Evolutionary conservation across 1,140 invertebrate species (phyloP).

Genomic region (Neuroterus valhalla): DNA sequence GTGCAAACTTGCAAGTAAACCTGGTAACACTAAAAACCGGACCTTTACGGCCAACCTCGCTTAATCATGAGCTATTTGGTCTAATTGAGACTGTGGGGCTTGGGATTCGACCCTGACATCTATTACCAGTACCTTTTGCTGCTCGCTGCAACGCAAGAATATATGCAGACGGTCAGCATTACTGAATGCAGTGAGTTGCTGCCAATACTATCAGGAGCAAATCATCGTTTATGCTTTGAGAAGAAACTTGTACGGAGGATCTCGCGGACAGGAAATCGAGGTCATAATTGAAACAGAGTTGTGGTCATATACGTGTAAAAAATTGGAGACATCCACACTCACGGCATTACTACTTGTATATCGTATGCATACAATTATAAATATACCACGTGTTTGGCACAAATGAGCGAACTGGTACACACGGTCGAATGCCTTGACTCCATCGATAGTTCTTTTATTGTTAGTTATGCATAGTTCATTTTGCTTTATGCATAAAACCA

Average conservation of each 20-base stretch:
- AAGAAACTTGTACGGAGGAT: not conserved
- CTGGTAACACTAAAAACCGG: conserved; percentile 41
- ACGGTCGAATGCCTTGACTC: conserved; percentile 4
- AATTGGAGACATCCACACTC: too few relatives aligned
- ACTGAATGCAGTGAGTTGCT: conserved; percentile 36
- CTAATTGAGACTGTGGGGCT: conserved; percentile 67
- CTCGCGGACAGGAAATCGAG: not conserved
- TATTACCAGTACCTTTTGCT: conserved; percentile 60
- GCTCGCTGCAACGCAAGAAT: conserved; percentile 39
- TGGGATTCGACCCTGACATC: conserved; percentile 71
- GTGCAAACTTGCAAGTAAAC: conserved; percentile 10
- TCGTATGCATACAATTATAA: too few relatives aligned
- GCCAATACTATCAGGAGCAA: conserved; percentile 10
- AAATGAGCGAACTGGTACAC: not conserved
- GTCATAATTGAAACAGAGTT: too few relatives aligned
- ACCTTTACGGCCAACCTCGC: conserved; percentile 54
- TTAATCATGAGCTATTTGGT: conserved; percentile 65
- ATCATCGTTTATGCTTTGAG: not conserved
- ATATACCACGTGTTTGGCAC: too few relatives aligned
- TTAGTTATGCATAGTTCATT: not conserved
- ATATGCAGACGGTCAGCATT: conserved; percentile 1
- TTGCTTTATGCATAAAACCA: conserved; percentile 15
- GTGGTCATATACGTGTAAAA: too few relatives aligned
- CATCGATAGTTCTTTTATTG: not conserved
- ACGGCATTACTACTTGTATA: too few relatives aligned